Evolutionary conservation across 2,797 vertebrate genomes (phyloP), one percentile per base, ranked within the genome.

Genomic region (Myripristis jacobus): DNA sequence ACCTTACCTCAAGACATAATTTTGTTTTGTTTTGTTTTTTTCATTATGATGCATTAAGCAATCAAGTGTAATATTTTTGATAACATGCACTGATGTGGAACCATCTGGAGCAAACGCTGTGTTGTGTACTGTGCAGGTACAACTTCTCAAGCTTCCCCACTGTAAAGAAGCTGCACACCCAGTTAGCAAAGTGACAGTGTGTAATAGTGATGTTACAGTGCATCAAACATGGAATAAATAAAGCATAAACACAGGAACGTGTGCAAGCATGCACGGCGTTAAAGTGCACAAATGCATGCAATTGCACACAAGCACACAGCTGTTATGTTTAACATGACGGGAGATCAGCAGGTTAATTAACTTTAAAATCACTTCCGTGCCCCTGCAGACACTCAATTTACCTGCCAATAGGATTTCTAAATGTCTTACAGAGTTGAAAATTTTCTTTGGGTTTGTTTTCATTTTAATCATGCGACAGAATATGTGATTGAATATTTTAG

Each of bases 271-370:
- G 54, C 34, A 67, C 55, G 38, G 4, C 34, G 21, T 38, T 13
- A 63, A 64, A 65, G 44, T 59, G 38, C 55, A 73, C 51, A 70
- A 19, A 57, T 24, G 50, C 55, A 66, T 61, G 54, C 62, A 56
- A 34, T 66, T 77, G 50, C 75, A 84, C 69, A 73, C 56, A 50
- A 38, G 53, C 60, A 65, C 3, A 43, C 15, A 77, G 51, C 55
- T 69, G 59, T 80, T 72, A 81, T 76, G 77, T 43, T 13, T 57
- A 62, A 82, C 73, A 38, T 16, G 19, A 50, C 52, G 56, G 62
- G 66, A 80, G 52, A 75, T 76, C 22, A 73, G 53, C n/a, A 3
- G 38, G 46, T 53, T 71, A 72, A 84, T 77, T 81, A 48, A 55
- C 71, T 34, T 47, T 34, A 15, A 34, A 38, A 56, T 51, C n/a